Percentiles rank a stretch among this genome's conserved stretches.
phyloP scores from a whole-genome alignment of 2,888 invertebrate genomes.

The Philonicus albiceps region DNA sequence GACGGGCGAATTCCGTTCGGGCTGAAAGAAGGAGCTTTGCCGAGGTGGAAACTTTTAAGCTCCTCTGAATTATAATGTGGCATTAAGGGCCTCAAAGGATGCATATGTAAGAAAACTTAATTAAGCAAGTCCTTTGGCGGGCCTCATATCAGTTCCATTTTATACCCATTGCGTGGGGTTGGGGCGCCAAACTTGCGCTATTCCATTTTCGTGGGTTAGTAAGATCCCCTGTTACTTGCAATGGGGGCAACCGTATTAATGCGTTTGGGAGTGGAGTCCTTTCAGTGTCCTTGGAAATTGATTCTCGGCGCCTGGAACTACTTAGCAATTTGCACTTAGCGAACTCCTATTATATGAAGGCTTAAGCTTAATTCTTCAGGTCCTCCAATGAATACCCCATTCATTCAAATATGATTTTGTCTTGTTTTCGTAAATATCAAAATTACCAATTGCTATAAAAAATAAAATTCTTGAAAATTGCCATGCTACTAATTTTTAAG shows the following conservation, averaged over 20 bases:
- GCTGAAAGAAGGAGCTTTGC: background rate
- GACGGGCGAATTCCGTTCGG: background rate
- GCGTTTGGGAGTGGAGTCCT: background rate
- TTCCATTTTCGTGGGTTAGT: background rate
- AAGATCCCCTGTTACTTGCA: background rate
- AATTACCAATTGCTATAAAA: background rate
- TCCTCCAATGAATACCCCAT: too few relatives aligned
- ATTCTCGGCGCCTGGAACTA: background rate
- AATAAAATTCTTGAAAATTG: background rate
- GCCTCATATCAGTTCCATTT: background rate
- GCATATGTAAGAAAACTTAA: slow-evolving; percentile 15
- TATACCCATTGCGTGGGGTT: background rate
- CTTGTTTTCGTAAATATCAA: background rate
- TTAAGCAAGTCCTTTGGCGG: background rate
- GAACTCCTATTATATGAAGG: background rate
- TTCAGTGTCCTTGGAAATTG: background rate
- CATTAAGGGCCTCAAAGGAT: slow-evolving; percentile 3
- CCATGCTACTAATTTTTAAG: background rate
- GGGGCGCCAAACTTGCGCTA: background rate
- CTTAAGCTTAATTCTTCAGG: background rate
- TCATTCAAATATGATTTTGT: too few relatives aligned
- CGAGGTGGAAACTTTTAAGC: slow-evolving; percentile 4
- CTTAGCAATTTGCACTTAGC: background rate
- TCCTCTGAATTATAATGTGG: background rate
- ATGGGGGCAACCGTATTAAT: background rate